Conservation (phyloP, 1,140 invertebrate genomes). For the Arion vulgaris region DNA sequence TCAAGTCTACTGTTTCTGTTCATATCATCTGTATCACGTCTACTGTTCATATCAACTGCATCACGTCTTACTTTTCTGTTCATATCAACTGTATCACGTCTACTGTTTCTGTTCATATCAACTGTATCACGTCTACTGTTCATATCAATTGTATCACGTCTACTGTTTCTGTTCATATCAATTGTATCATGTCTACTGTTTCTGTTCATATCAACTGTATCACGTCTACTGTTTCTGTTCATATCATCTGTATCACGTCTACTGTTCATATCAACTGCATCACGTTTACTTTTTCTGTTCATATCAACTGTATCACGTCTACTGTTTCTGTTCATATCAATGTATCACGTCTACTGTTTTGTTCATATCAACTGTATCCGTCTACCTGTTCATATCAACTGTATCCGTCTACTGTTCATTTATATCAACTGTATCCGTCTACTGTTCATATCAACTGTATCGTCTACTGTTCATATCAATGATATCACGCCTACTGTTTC, state of each 20-base stretch:
- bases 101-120: background rate
- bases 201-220: background rate
- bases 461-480: background rate
- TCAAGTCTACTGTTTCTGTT: background rate
- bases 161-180: background rate
- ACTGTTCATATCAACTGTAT: background rate
- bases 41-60: background rate
- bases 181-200: background rate
- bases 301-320: background rate
- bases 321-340: background rate
- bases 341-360: too few relatives aligned
- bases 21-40: background rate
- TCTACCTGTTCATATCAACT: background rate
- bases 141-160: background rate
- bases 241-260: background rate
- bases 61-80: background rate
- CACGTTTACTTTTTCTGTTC: background rate
- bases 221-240: background rate
- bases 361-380: background rate
- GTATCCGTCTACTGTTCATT: background rate
- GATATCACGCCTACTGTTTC: too few relatives aligned
- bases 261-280: background rate
- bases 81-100: background rate
- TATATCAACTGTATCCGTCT: background rate
- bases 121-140: background rate